Conservation (phyloP, 64 coral and sea anemone genomes). For the Trachythela sp. region DNA sequence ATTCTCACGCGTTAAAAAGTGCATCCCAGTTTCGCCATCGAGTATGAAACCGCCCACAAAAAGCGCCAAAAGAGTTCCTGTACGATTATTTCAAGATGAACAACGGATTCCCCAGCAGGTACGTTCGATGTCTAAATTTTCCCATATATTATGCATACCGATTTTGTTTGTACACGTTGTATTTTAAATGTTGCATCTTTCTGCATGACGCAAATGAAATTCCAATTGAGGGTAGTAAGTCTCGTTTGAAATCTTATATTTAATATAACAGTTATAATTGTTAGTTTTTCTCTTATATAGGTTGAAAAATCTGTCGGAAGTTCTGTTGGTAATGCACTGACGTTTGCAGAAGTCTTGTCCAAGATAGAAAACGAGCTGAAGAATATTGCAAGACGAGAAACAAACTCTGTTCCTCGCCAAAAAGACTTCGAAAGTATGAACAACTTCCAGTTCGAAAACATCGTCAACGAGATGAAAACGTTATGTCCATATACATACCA, state of each 20-base stretch:
- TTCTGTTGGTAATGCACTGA: not conserved
- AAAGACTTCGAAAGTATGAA: constrained; percentile 19
- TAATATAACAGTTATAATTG: not conserved
- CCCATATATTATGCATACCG: not conserved
- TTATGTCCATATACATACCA: constrained; percentile 1
- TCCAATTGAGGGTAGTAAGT: too few relatives aligned
- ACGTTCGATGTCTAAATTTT: not conserved
- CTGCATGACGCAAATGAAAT: too few relatives aligned
- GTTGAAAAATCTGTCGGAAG: not conserved
- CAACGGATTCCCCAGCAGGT: not conserved
- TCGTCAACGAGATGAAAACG: too few relatives aligned
- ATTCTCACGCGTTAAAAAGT: not conserved
- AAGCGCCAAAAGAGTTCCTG: not conserved
- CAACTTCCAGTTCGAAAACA: not conserved
- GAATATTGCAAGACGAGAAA: constrained; percentile 26
- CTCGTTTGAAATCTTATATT: too few relatives aligned
- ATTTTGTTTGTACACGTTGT: not conserved
- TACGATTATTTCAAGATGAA: not conserved
- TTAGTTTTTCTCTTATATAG: not conserved
- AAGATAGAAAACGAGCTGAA: constrained; percentile 13
- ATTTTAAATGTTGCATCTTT: too few relatives aligned
- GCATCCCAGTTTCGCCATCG: not conserved
- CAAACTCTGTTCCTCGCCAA: constrained; percentile 28
- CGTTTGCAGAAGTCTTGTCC: constrained; percentile 1
- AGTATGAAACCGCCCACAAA: not conserved